phyloP scores from a whole-genome alignment of 2,888 invertebrate species.

The Lochmaea crataegi region DNA sequence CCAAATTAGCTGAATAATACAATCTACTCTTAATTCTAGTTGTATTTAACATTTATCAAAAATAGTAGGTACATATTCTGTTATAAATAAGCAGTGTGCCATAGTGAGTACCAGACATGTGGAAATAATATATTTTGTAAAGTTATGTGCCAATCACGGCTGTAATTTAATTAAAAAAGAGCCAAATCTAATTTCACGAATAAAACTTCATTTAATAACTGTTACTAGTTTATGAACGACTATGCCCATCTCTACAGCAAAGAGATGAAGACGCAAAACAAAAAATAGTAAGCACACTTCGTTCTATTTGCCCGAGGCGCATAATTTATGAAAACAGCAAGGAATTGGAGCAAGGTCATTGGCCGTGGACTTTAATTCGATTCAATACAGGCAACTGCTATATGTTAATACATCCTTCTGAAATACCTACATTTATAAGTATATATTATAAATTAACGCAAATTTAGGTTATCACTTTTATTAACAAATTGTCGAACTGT shows the following conservation, averaged over 20 bases:
- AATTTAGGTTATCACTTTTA: neutral
- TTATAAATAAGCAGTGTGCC: too few relatives aligned
- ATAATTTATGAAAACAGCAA: conserved; percentile 54
- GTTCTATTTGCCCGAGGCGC: conserved; percentile 49
- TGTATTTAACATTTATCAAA: too few relatives aligned
- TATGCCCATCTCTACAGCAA: neutral
- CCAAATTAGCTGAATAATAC: too few relatives aligned
- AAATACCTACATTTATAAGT: neutral
- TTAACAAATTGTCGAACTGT: neutral
- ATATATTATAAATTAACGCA: neutral
- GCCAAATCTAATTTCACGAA: neutral
- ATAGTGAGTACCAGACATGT: too few relatives aligned
- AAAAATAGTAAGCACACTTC: conserved; percentile 53
- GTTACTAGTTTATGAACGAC: neutral
- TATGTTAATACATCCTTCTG: conserved; percentile 9
- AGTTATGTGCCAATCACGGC: too few relatives aligned
- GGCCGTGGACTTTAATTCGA: conserved; percentile 52
- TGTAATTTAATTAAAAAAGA: too few relatives aligned
- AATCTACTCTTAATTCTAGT: too few relatives aligned
- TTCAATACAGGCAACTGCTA: conserved; percentile 10
- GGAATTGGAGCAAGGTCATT: conserved; percentile 62
- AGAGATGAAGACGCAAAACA: conserved; percentile 6
- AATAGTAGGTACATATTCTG: too few relatives aligned
- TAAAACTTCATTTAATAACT: neutral
- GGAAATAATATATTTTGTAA: too few relatives aligned